Conservation (phyloP, 2,888 invertebrate species). For the Oscheius myriophilus region DNA sequence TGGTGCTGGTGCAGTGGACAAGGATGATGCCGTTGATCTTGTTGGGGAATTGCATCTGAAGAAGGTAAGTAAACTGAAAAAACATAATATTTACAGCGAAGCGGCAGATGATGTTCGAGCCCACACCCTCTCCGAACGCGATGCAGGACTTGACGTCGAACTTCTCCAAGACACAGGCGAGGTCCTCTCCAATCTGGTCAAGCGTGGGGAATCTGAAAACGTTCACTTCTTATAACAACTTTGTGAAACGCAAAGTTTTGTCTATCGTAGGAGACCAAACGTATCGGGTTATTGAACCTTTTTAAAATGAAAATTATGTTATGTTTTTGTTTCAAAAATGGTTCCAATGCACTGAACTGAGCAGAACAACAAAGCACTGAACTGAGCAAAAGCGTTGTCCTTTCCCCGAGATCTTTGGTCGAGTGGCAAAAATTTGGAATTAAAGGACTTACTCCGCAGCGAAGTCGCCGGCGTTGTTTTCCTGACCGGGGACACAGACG, state of each 20-base stretch:
- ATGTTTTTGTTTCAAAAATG: no score
- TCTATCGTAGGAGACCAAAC: no score
- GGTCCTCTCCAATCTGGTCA: constrained; percentile 83
- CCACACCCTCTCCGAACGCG: constrained; percentile 87
- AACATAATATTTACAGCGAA: constrained; percentile 77
- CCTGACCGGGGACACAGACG: constrained; percentile 86
- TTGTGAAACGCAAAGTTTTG: not conserved
- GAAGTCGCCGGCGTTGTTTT: constrained; percentile 79
- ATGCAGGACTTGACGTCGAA: constrained; percentile 82
- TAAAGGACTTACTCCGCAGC: constrained; percentile 56
- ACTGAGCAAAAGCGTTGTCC: not conserved
- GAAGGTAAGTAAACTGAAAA: no score
- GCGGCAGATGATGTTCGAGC: constrained; percentile 85
- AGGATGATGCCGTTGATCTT: constrained; percentile 83
- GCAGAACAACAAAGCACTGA: no score
- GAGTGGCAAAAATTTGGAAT: not conserved
- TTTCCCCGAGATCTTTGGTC: no score
- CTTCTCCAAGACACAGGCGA: constrained; percentile 84
- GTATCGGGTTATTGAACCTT: no score
- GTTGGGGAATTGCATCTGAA: constrained; percentile 80
- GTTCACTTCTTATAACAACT: no score
- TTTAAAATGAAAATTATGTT: no score
- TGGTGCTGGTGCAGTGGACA: constrained; percentile 87
- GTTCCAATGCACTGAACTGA: no score
- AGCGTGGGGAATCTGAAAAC: constrained; percentile 82